Percentiles rank a stretch among this genome's conserved stretches.
Conservation (phyloP, 2,113 vertebrate genomes). For the Psophia crepitans region DNA sequence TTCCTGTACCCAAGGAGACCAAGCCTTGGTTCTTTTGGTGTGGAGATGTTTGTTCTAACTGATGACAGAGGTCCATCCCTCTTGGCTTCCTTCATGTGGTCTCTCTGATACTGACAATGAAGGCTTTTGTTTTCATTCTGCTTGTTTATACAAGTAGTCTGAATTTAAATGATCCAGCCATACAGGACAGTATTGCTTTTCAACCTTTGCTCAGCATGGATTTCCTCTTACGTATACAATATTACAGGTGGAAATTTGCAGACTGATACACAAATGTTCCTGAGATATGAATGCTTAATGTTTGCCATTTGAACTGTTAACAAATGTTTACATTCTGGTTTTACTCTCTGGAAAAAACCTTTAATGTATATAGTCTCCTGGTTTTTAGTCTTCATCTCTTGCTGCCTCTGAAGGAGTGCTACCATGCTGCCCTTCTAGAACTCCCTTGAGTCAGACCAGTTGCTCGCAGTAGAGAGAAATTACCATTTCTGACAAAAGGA, state of each 20-base stretch:
- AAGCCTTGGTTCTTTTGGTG: not conserved
- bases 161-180: not conserved
- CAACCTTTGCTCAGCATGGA: not conserved
- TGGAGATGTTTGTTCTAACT: not conserved
- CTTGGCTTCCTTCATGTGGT: not conserved
- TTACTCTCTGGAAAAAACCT: not conserved
- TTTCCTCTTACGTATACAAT: not conserved
- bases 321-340: not conserved
- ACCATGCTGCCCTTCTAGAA: not conserved
- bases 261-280: fast-evolving
- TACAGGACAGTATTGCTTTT: not conserved
- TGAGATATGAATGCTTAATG: not conserved
- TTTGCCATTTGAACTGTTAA: not conserved
- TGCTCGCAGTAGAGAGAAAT: not conserved
- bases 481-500: not conserved
- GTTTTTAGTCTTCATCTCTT: not conserved
- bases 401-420: not conserved
- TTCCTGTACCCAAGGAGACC: not conserved
- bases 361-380: not conserved
- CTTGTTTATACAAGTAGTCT: not conserved
- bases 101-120: not conserved
- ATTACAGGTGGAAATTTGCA: not conserved
- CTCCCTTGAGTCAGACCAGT: not conserved
- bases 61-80: not conserved
- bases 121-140: not conserved